phyloP scores from a whole-genome alignment of 2,888 invertebrate genomes.

The Tetragnatha montana region DNA sequence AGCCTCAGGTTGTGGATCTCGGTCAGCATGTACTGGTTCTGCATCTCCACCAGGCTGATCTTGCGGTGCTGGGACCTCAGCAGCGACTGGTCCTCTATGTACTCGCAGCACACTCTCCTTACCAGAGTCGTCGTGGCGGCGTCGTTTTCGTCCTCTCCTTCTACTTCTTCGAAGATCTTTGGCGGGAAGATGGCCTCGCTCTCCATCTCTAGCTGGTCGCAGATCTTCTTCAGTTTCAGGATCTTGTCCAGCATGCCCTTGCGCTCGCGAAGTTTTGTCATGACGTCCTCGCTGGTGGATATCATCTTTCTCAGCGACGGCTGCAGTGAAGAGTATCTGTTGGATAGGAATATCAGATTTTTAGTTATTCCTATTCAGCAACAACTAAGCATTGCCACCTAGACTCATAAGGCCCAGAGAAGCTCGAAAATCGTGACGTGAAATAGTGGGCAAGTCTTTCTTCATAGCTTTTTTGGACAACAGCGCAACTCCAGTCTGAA shows the following conservation, averaged over 20 bases:
- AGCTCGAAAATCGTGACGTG: too few species aligned
- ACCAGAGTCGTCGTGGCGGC: constrained; percentile 12
- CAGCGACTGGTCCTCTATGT: constrained; percentile 46
- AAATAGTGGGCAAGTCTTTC: too few species aligned
- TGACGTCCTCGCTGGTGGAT: constrained; percentile 53
- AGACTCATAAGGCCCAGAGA: too few species aligned
- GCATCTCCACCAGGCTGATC: constrained; percentile 27
- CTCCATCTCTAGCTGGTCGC: constrained; percentile 46
- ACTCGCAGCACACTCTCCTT: constrained; percentile 15
- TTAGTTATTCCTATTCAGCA: too few species aligned
- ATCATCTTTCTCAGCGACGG: constrained; percentile 57
- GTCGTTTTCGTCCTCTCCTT: constrained; percentile 25
- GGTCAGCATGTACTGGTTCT: constrained; percentile 40
- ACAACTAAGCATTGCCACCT: too few species aligned
- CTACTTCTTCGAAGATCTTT: background rate
- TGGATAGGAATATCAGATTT: too few species aligned
- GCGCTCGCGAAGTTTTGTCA: constrained; percentile 38
- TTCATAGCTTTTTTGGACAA: too few species aligned
- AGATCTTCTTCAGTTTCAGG: constrained; percentile 47
- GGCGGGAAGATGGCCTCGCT: background rate
- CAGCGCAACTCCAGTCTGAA: too few species aligned
- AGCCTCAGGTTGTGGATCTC: constrained; percentile 48
- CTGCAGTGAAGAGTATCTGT: background rate
- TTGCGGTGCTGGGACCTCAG: constrained; percentile 40
- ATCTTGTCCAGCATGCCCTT: constrained; percentile 49